A percentile compares a stretch with the other conserved stretches of the same genome.
These are phyloP conservation scores for Anthoscopus minutus DNA, from an alignment of 2,113 vertebrate species.

Conservation along the genomic window DNA sequence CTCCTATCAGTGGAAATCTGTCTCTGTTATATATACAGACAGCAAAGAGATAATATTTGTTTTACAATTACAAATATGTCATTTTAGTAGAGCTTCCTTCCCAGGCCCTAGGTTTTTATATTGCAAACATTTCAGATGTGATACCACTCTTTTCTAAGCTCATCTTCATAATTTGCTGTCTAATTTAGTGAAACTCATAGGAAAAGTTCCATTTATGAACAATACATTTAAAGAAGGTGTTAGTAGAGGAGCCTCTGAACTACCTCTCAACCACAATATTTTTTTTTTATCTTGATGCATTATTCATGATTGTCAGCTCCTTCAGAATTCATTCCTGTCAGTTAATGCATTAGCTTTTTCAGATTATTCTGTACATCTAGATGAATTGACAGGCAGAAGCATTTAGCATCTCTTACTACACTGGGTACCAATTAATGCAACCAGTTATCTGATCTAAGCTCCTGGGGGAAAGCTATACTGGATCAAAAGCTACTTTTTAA, in stretches of 20 bases:
- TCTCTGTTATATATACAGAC: neutral
- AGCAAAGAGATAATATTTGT: neutral
- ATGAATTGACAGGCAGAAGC: slow-evolving; percentile 34
- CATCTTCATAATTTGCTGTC: neutral
- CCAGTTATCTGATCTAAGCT: slow-evolving; percentile 26
- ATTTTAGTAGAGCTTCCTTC: neutral
- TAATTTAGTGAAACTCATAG: neutral
- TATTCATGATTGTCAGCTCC: slow-evolving; percentile 37
- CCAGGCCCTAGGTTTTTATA: neutral
- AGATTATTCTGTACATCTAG: slow-evolving; percentile 28
- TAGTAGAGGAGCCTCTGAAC: slow-evolving; percentile 23
- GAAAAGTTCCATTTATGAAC: neutral
- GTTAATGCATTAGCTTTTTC: neutral
- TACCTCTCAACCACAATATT: neutral
- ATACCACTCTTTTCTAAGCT: neutral
- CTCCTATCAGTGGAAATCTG: neutral
- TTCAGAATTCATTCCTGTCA: slow-evolving; percentile 40
- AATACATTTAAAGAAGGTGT: neutral
- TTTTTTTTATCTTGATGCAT: slow-evolving; percentile 17
- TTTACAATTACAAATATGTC: neutral
- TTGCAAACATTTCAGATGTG: neutral
- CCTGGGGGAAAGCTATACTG: neutral
- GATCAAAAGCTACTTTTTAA: slow-evolving; percentile 16
- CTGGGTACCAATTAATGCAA: slow-evolving; percentile 28
- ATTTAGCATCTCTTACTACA: slow-evolving; percentile 49